Base-by-base conservation (phyloP, 1,140 invertebrate genomes). In the Riptortus pedestris region DNA sequence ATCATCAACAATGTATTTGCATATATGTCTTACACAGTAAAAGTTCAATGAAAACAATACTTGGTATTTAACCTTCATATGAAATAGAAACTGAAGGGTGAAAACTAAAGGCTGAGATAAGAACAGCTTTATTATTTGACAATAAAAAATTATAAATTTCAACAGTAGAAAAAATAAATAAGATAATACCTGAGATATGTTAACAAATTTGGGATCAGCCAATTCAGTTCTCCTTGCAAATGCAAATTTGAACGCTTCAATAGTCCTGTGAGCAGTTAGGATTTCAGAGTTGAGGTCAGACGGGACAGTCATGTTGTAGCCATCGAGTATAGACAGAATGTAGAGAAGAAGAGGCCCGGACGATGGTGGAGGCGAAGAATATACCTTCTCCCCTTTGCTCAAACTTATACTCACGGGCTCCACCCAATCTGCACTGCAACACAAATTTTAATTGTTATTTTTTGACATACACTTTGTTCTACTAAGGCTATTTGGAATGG, bases 211-310 rank as follows among this genome's bases (percentile, higher is more conserved):
- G n/a, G 79, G 79, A 78, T 98, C 96, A 0, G 87, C 93, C n/a
- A 98, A 72, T 69, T 85, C 79, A 2, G 85, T 86, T 65, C 94
- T 80, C 62, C 83, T 81, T 0, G 92, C 92, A 72, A 88, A 98
- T 0, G 89, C 90, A 75, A 89, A 93, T 74, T 99, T 99, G 67
- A 92, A 87, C 0, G 92, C 82, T 74, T 99, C 96, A 18, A 87
- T 78, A 27, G 96, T 88, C 66, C 90, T 82, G 72, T 96, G 93
- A 73, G 90, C 87, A 0, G 88, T 91, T 0, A 81, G 73, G 1
- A 85, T 78, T 12, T 78, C 81, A 45, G 77, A 73, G 7, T 82
- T 77, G 0, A 76, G 74, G 48, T 76, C 74, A 47, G 78, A 72
- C 57, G 84, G 77, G 70, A 75, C 82, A 28, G 65, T 31, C 47